A percentile compares a stretch with the other conserved stretches of the same genome.
These are phyloP conservation scores for Petroica traversi DNA, from an alignment of 2,113 vertebrate species.

Conservation along the genomic window DNA sequence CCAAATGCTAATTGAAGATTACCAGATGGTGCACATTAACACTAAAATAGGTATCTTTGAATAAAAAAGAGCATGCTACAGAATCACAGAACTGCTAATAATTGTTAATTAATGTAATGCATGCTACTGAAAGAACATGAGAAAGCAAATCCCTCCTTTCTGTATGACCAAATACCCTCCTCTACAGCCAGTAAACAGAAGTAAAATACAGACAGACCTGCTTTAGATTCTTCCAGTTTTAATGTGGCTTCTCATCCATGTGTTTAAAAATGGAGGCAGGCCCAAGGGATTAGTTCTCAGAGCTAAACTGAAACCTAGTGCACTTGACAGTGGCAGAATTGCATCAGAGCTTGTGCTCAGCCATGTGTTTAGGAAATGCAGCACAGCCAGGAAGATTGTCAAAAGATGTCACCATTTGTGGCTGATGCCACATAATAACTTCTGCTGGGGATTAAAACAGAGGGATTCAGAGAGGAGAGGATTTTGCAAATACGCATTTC, in stretches of 20 bases:
- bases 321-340: neutral
- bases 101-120: neutral
- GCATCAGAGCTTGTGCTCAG: neutral
- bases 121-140: neutral
- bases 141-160: neutral
- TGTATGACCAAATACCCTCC: neutral
- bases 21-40: neutral
- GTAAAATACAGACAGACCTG: neutral
- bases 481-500: neutral
- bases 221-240: neutral
- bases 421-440: neutral
- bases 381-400: neutral
- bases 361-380: neutral
- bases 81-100: neutral
- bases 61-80: neutral
- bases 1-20: neutral
- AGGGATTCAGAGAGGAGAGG: neutral
- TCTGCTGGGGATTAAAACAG: neutral
- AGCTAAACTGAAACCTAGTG: neutral
- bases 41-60: neutral
- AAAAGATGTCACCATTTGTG: constrained; percentile 8
- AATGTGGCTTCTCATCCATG: neutral
- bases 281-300: neutral
- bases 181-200: neutral
- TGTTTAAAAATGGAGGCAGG: neutral